Evolutionary conservation across 2,113 vertebrate species (phyloP).

Genomic region (Mustelus asterias): DNA sequence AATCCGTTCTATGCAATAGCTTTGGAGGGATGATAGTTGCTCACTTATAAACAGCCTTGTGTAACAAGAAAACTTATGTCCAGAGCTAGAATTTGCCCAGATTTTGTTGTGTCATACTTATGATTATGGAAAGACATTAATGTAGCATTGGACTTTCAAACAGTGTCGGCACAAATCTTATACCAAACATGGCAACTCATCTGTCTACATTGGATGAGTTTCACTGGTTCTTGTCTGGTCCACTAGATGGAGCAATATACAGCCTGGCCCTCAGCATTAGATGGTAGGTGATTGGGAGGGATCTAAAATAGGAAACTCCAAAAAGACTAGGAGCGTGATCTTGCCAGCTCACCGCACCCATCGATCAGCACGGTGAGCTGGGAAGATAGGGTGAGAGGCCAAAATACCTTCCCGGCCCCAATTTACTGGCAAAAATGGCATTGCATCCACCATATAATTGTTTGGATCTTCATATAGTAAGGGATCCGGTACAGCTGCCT

Average conservation of each 20-base stretch:
- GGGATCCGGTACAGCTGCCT: too few relatives aligned
- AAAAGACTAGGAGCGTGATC: neutral
- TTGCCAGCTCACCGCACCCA: too few relatives aligned
- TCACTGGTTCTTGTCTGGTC: neutral
- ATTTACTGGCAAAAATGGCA: too few relatives aligned
- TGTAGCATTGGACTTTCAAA: neutral
- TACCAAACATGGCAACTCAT: neutral
- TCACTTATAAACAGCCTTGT: neutral
- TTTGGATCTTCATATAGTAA: too few relatives aligned
- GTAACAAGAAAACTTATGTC: neutral
- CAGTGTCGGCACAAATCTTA: neutral
- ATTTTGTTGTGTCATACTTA: neutral
- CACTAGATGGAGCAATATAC: constrained; percentile 17
- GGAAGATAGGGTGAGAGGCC: too few relatives aligned
- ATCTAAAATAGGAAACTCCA: neutral
- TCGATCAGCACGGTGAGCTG: too few relatives aligned
- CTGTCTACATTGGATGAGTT: neutral
- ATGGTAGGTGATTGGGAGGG: neutral
- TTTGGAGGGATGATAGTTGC: neutral
- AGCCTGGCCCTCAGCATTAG: neutral
- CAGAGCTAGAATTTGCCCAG: neutral
- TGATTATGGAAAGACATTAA: neutral
- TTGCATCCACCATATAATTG: too few relatives aligned
- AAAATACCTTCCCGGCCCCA: too few relatives aligned
- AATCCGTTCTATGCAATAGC: neutral